Base-by-base conservation (phyloP, 2,888 invertebrate species). In the Eurytoma adleriae region DNA sequence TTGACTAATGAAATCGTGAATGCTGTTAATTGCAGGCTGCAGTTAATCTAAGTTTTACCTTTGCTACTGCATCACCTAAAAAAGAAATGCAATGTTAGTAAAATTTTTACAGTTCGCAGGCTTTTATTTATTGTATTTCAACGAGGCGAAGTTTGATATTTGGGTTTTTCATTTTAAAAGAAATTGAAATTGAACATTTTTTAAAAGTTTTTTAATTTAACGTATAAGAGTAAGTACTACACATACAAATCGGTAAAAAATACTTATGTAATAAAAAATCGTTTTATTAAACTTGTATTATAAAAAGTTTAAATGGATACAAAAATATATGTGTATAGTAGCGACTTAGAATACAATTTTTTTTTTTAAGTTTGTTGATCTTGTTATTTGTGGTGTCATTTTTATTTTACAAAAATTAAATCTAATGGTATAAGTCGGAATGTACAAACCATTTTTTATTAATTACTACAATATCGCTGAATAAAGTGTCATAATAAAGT, bases 231-330 rank as follows among this genome's bases (percentile, higher is more conserved):
- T 66, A 78, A 78, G 52, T 71, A 70, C 59, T 75, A 67, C 57
- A 78, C 62, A 75, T 78, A 78, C 64, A 78, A 81, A n/a, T 67
- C 54, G n/a, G 52, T 61, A 71, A 81, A 81, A 78, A 81, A 81
- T 80, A 77, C 73, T 50, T 69, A 77, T 56, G 13, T 54, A 24
- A 69, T 76, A 68, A 69, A 71, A 76, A 56, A 30, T 62, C n/a
- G 7, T 30, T 57, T 54, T 18, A 66, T 62, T 72, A 67, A 80
- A 40, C 7, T 67, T 73, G 24, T 67, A 61, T 67, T 64, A 48
- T 7, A 48, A 68, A 80, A 64, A 68, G 27, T 56, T 24, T 80
- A 72, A 73, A 73, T 66, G 56, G 40, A 12, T 80, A 80, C 48
- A 77, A 80, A 76, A 76, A 80, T 80, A 80, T 48, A 18, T 66